phyloP scores from a whole-genome alignment of 1,140 invertebrate species.

The Temnothorax curvispinosus region DNA sequence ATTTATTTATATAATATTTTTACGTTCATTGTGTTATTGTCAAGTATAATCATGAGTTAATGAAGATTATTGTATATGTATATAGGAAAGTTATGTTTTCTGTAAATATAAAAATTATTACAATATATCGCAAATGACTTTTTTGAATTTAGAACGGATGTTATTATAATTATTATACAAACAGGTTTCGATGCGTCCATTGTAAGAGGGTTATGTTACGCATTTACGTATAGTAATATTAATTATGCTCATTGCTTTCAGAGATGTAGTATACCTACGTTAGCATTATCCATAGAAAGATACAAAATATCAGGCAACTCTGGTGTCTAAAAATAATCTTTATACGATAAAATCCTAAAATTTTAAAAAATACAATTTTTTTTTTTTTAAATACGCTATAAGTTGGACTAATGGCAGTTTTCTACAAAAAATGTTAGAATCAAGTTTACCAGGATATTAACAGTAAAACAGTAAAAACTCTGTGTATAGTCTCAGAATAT shows the following conservation, averaged over 20 bases:
- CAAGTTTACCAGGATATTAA: background rate
- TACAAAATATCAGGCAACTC: background rate
- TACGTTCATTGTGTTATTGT: background rate
- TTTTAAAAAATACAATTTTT: background rate
- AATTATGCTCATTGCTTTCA: background rate
- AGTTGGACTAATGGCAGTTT: background rate
- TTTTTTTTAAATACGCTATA: background rate
- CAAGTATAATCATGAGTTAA: background rate
- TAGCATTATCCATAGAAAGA: background rate
- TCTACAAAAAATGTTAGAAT: background rate
- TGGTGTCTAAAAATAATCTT: background rate
- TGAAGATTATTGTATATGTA: background rate
- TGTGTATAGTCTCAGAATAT: background rate
- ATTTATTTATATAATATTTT: background rate
- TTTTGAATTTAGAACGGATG: background rate
- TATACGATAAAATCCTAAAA: background rate
- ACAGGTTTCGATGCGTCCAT: background rate
- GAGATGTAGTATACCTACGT: background rate
- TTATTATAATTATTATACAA: constrained; percentile 6
- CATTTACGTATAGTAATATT: constrained; percentile 5
- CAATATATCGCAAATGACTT: background rate
- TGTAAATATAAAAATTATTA: constrained; percentile 11
- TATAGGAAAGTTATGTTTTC: background rate
- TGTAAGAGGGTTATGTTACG: background rate
- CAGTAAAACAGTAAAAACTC: background rate